Percentiles rank a stretch among this genome's conserved stretches.
phyloP scores from a whole-genome alignment of 2,113 vertebrate species.

The Pygathrix nemaeus region DNA sequence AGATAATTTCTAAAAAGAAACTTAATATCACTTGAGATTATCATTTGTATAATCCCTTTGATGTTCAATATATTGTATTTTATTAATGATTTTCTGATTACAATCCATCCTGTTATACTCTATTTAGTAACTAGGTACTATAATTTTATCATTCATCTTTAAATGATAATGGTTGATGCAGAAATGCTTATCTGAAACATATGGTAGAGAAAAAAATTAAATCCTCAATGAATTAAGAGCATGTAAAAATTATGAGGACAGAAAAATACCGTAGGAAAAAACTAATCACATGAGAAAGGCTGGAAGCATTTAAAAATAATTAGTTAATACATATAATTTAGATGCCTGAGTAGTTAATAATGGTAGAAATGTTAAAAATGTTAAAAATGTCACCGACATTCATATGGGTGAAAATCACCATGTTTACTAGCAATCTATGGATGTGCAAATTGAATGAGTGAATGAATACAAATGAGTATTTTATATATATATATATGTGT shows the following conservation, averaged over 20 bases:
- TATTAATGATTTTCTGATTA: neutral
- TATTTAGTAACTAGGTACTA: neutral
- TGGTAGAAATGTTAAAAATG: neutral
- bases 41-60: neutral
- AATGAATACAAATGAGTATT: too few relatives aligned
- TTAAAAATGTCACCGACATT: neutral
- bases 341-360: neutral
- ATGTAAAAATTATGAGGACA: neutral
- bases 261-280: neutral
- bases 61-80: neutral
- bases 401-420: neutral
- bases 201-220: neutral
- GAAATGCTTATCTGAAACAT: neutral
- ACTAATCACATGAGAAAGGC: neutral
- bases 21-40: neutral
- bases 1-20: neutral
- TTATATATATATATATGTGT: fast-evolving
- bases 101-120: neutral
- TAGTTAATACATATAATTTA: neutral
- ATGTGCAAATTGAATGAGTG: neutral
- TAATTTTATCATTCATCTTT: neutral
- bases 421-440: neutral
- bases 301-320: neutral
- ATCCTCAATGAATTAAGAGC: neutral
- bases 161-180: neutral